Conservation (phyloP, 2,797 vertebrate genomes). For the Delichon dasypus region DNA sequence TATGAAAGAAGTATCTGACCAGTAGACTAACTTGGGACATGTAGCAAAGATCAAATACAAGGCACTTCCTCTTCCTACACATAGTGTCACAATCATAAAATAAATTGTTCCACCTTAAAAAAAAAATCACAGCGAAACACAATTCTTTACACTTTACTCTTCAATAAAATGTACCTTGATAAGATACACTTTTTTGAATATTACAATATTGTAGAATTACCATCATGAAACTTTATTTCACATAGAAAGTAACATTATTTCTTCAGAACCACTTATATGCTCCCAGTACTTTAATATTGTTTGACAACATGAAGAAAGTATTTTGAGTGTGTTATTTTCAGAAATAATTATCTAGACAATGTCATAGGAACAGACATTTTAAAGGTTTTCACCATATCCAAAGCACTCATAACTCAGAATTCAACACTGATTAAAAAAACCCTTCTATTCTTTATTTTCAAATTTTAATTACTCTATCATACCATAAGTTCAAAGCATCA, state of each 20-base stretch:
- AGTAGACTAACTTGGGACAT: background rate
- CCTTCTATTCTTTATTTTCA: background rate
- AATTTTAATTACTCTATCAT: background rate
- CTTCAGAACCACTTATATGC: constrained; percentile 5
- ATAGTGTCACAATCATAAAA: background rate
- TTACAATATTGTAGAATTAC: background rate
- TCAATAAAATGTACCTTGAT: background rate
- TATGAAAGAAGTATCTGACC: background rate
- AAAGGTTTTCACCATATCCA: background rate
- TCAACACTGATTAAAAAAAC: background rate
- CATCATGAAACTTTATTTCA: background rate
- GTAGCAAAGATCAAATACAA: background rate
- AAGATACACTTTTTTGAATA: background rate
- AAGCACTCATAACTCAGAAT: background rate
- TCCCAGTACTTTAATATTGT: background rate
- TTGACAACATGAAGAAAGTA: background rate
- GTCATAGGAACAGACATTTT: background rate
- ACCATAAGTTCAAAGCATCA: background rate
- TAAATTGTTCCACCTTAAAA: background rate
- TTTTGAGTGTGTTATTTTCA: background rate
- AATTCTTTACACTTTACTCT: background rate
- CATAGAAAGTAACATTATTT: background rate
- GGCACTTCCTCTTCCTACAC: background rate
- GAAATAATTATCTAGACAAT: constrained; percentile 11
- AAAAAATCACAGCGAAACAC: background rate